Evolutionary conservation across 2,797 vertebrate genomes (phyloP).

Genomic region (Pygocentrus nattereri): DNA sequence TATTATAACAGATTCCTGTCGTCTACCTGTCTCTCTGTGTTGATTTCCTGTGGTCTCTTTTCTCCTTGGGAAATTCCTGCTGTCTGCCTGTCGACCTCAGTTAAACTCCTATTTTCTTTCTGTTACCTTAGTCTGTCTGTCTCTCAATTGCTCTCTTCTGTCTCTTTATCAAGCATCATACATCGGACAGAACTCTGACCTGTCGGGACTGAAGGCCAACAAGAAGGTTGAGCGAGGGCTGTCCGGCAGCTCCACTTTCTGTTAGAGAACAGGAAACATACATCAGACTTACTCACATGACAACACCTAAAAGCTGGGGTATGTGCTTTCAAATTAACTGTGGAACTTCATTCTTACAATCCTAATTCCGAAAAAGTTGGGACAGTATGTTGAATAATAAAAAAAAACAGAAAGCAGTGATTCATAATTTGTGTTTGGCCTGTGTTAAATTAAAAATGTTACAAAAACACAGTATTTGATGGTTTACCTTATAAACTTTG

Average conservation of each 20-base stretch:
- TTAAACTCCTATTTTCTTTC: not conserved
- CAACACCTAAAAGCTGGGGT: too few relatives aligned
- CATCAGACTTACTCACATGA: not conserved
- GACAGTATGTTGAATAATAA: too few relatives aligned
- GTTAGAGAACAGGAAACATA: slow-evolving; percentile 59
- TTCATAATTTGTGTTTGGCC: too few relatives aligned
- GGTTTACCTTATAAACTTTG: too few relatives aligned
- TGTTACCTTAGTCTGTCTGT: not conserved
- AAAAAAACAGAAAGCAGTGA: too few relatives aligned
- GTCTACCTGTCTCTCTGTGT: too few relatives aligned
- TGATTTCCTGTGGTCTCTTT: too few relatives aligned
- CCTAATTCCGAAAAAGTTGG: too few relatives aligned
- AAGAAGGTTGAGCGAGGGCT: slow-evolving; percentile 97
- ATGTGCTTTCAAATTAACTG: too few relatives aligned
- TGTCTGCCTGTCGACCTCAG: not conserved
- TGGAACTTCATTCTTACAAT: too few relatives aligned
- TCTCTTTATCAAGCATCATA: slow-evolving; percentile 15
- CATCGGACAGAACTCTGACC: slow-evolving; percentile 75
- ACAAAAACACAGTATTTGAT: too few relatives aligned
- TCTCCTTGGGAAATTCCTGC: not conserved
- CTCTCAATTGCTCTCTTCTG: not conserved
- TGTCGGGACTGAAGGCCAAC: slow-evolving; percentile 97
- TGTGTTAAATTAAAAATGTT: too few relatives aligned
- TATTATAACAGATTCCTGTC: slow-evolving; percentile 68
- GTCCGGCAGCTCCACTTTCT: slow-evolving; percentile 98